Evolutionary conservation across 2,797 vertebrate species (phyloP).

Genomic region (Lacerta bilineata): DNA sequence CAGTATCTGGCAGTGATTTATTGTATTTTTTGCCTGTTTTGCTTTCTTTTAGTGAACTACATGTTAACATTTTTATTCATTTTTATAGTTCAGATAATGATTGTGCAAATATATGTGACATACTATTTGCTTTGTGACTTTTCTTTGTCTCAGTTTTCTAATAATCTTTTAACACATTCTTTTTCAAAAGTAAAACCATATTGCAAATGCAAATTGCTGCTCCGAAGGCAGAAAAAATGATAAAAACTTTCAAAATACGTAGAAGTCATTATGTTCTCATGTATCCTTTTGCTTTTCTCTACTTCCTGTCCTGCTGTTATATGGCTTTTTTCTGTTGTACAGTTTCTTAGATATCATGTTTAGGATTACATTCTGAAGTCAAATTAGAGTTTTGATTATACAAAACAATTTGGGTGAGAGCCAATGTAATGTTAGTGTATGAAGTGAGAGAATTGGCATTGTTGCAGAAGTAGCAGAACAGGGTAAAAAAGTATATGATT

Average conservation of each 20-base stretch:
- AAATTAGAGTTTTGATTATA: not conserved
- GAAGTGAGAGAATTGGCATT: no score
- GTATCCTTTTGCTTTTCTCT: not conserved
- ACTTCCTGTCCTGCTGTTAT: not conserved
- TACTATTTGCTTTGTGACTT: not conserved
- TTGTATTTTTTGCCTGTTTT: not conserved
- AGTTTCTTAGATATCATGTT: not conserved
- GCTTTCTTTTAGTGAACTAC: constrained; percentile 6
- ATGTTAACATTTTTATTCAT: not conserved
- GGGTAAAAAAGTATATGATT: no score
- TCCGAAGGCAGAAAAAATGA: not conserved
- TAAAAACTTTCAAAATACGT: not conserved
- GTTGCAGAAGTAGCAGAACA: no score
- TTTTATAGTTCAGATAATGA: not conserved
- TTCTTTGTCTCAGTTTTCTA: not conserved
- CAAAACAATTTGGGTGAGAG: not conserved
- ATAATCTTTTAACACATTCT: not conserved
- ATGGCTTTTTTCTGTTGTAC: not conserved
- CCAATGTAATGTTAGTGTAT: no score
- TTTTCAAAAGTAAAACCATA: not conserved
- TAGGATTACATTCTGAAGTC: not conserved
- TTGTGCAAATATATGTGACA: not conserved
- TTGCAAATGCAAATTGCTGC: constrained; percentile 6
- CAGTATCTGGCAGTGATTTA: not conserved
- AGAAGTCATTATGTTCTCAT: not conserved